Conservation (phyloP, 2,113 vertebrate genomes). For the Neoarius graeffei region DNA sequence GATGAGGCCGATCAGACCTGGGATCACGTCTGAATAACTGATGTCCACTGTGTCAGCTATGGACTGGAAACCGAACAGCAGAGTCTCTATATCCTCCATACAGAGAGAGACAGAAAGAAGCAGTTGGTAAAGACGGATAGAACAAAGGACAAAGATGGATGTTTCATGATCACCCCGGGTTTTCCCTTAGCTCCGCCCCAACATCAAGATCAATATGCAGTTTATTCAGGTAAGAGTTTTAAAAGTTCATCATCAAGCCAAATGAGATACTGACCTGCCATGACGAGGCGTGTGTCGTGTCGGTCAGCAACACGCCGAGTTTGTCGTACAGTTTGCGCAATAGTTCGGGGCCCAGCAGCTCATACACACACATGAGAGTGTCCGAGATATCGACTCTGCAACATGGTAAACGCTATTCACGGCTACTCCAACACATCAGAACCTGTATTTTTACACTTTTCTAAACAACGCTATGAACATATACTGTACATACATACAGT, state of each 20-base stretch:
- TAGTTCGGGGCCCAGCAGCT: conserved; percentile 94
- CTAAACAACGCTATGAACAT: too few species aligned
- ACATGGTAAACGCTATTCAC: conserved; percentile 32
- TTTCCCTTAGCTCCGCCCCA: not conserved
- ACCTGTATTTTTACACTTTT: too few species aligned
- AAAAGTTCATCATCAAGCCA: not conserved
- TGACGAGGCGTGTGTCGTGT: conserved; percentile 79
- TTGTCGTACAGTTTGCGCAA: conserved; percentile 96
- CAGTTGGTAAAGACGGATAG: not conserved
- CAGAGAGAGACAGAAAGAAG: conserved; percentile 2
- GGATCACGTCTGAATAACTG: conserved; percentile 96
- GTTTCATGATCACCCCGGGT: too few species aligned
- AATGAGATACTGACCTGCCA: conserved; percentile 86
- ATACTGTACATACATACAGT: too few species aligned
- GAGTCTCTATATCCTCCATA: conserved; percentile 88
- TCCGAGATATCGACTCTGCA: conserved; percentile 96
- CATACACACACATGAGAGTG: conserved; percentile 96
- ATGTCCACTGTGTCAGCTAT: conserved; percentile 98
- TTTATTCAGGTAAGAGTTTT: not conserved
- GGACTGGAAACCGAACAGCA: conserved; percentile 96
- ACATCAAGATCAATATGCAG: not conserved
- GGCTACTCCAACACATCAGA: too few species aligned
- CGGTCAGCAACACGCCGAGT: conserved; percentile 87
- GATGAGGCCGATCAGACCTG: conserved; percentile 92
- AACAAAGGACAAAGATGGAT: not conserved